Evolutionary conservation across 1,140 invertebrate genomes (phyloP), one percentile per base, ranked within the genome.

Genomic region (Hycleus cichorii): DNA sequence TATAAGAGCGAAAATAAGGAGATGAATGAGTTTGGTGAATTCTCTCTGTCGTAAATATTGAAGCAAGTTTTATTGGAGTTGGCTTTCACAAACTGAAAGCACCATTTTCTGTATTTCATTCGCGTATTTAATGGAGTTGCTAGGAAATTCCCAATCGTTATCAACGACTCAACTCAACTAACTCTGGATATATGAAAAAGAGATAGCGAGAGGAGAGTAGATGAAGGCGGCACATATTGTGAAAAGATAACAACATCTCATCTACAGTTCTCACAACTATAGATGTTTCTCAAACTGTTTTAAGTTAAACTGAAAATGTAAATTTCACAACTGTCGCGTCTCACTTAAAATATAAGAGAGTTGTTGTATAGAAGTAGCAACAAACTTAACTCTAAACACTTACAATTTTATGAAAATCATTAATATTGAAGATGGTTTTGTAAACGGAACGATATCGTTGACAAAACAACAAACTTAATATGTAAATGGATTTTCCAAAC

Each of bases 31-130:
- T 46, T 42, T 44, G 51, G 51, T 53, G 27, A 53, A 53, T 53
- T 32, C 32, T 52, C 50, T 42, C 51, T 12, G 51, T 38, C 51
- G 51, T 53, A 53, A 53, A 53, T 53, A 53, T 53, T 53, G 51
- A 32, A 53, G 51, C 32, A 53, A 53, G 51, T 53, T 53, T 45
- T 53, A 53, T 53, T 53, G 51, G 51, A 53, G 42, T 53, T 53
- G 27, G 51, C 51, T 53, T 53, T 53, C 51, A 44, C 26, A 42
- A 46, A 53, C 18, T 45, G 45, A 53, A 45, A 53, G 51, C 51
- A 45, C 50, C 40, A 44, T 43, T 53, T 42, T 53, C 44, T 45
- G 44, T 53, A 53, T 45, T 42, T 5, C 32, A 32, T 32, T 32
- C 32, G 32, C 51, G 40, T 53, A 42, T 53, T 53, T 53, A 53